phyloP scores from a whole-genome alignment of 2,888 invertebrate genomes.

The Drosophila mayaguana region DNA sequence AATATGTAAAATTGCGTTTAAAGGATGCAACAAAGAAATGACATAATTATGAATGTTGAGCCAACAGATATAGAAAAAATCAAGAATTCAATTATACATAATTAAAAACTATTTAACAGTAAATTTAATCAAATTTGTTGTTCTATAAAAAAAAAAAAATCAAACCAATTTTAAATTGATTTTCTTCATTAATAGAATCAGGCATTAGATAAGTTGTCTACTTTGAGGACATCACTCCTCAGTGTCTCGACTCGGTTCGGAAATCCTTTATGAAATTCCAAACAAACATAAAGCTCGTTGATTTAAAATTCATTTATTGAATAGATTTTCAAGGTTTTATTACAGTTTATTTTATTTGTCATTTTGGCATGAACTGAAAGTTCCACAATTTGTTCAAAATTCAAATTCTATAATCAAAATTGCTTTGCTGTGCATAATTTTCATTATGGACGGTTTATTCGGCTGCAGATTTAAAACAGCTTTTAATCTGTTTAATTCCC shows the following conservation, averaged over 20 bases:
- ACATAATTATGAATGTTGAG: neutral
- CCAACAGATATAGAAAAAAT: neutral
- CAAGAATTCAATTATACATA: too few species aligned
- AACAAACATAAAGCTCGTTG: neutral
- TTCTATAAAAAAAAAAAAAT: neutral
- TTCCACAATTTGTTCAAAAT: neutral
- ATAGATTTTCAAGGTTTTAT: neutral
- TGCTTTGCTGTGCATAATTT: neutral
- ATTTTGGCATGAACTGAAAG: neutral
- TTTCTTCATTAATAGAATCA: neutral
- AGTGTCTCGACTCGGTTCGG: neutral
- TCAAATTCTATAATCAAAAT: neutral
- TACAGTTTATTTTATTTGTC: neutral
- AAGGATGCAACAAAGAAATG: slow-evolving; percentile 8
- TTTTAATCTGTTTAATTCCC: neutral
- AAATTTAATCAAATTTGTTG: neutral
- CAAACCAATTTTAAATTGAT: neutral
- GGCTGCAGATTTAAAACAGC: neutral
- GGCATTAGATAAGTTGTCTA: too few species aligned
- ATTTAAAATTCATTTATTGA: neutral
- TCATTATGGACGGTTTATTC: neutral
- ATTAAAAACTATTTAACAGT: neutral
- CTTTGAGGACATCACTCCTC: neutral
- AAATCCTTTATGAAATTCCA: neutral
- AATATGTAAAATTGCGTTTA: neutral